Conservation (phyloP, 2,888 invertebrate species). For the Amitus sp. region DNA sequence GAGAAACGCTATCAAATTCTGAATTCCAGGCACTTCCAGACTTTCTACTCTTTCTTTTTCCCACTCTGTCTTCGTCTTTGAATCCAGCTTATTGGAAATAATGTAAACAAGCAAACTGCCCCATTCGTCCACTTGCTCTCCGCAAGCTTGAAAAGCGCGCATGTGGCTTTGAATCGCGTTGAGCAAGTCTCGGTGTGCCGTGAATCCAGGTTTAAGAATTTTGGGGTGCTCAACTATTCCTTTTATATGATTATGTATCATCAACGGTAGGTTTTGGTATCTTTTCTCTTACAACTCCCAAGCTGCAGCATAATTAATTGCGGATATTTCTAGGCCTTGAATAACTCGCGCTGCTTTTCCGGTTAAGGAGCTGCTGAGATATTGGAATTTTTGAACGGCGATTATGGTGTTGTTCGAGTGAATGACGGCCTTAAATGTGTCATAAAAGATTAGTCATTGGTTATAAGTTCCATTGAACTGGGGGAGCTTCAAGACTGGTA, state of each 20-base stretch:
- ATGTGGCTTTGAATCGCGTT: slow-evolving; percentile 31
- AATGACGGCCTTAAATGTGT: slow-evolving; percentile 39
- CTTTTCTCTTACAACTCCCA: slow-evolving; percentile 31
- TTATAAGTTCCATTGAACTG: slow-evolving; percentile 32
- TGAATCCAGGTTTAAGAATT: slow-evolving; percentile 18
- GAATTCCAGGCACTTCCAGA: not conserved
- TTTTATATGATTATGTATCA: slow-evolving; percentile 40
- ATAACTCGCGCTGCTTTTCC: slow-evolving; percentile 28
- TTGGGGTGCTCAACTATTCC: slow-evolving; percentile 30
- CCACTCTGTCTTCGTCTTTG: slow-evolving; percentile 39
- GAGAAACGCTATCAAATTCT: slow-evolving; percentile 11
- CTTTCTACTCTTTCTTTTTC: slow-evolving; percentile 24
- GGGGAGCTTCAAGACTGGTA: slow-evolving; percentile 36
- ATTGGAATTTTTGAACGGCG: slow-evolving; percentile 40
- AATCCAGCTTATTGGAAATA: slow-evolving; percentile 42
- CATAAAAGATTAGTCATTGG: slow-evolving; percentile 37
- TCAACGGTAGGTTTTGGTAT: slow-evolving; percentile 37
- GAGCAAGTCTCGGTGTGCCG: slow-evolving; percentile 31
- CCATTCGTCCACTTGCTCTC: slow-evolving; percentile 41
- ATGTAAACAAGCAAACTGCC: slow-evolving; percentile 43
- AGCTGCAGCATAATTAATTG: slow-evolving; percentile 39
- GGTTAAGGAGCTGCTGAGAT: slow-evolving; percentile 33
- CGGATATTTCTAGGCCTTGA: slow-evolving; percentile 34
- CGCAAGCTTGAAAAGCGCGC: slow-evolving; percentile 38
- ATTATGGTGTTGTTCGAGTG: slow-evolving; percentile 34